These are phyloP conservation scores for Brachionus calyciflorus DNA, from an alignment of 1,140 invertebrate genomes.

Conservation along the genomic window DNA sequence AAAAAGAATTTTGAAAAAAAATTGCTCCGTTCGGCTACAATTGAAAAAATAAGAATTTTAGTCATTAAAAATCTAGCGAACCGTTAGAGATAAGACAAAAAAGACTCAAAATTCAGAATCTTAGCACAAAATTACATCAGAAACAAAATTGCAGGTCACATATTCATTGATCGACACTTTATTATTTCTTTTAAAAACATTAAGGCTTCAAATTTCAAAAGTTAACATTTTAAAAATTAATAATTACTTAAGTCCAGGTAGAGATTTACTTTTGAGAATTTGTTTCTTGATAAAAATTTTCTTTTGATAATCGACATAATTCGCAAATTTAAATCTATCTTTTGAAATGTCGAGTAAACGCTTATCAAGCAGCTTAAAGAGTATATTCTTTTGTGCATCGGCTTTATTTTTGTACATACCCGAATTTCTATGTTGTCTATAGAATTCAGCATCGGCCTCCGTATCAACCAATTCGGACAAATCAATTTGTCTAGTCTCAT, in stretches of 20 bases:
- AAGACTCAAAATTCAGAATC: too few species aligned
- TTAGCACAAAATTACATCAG: too few species aligned
- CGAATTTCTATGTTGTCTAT: slow-evolving; percentile 24
- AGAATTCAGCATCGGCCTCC: slow-evolving; percentile 17
- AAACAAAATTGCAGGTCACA: too few species aligned
- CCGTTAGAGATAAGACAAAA: too few species aligned
- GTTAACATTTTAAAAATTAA: too few species aligned
- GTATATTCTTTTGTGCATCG: slow-evolving; percentile 30
- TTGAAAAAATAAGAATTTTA: too few species aligned
- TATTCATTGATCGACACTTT: too few species aligned
- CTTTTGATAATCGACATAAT: slow-evolving; percentile 24
- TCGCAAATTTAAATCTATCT: slow-evolving; percentile 13
- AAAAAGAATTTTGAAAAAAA: too few species aligned
- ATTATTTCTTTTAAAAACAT: too few species aligned
- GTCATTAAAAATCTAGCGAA: too few species aligned
- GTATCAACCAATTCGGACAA: neutral
- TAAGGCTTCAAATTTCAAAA: too few species aligned
- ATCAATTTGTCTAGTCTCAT: neutral
- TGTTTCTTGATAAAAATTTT: slow-evolving; percentile 33
- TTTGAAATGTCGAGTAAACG: slow-evolving; percentile 4
- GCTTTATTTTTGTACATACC: slow-evolving; percentile 43
- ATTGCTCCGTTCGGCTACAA: too few species aligned
- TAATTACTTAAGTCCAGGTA: slow-evolving; percentile 18
- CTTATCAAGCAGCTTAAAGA: neutral
- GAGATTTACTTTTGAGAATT: neutral